Percentiles rank a stretch among this genome's conserved stretches.
phyloP scores from a whole-genome alignment of 2,888 invertebrate genomes.

The Tinea semifulvella region DNA sequence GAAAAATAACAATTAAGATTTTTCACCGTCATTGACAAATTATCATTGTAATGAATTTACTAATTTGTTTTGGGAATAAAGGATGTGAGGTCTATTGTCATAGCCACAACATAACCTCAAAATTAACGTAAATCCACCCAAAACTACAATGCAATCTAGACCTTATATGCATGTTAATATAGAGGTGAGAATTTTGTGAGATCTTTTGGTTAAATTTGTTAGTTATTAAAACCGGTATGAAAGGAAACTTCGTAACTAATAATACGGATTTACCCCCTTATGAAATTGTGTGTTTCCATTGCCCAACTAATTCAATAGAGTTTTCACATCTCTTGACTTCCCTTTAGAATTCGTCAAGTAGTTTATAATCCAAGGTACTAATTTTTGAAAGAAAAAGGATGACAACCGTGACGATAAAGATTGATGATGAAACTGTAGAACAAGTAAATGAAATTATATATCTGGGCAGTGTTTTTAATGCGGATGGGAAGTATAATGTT shows the following conservation, averaged over 20 bases:
- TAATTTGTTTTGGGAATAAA: background rate
- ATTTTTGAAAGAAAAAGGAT: too few relatives aligned
- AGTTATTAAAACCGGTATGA: conserved; percentile 9
- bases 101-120: background rate
- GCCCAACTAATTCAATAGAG: too few relatives aligned
- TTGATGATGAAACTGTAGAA: too few relatives aligned
- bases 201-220: background rate
- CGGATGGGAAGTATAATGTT: too few relatives aligned
- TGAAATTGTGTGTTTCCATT: conserved; percentile 9
- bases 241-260: conserved; percentile 1
- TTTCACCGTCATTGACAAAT: conserved; percentile 4
- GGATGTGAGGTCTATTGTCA: background rate
- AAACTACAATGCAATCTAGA: background rate
- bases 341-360: too few relatives aligned
- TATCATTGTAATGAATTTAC: background rate
- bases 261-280: conserved; percentile 11
- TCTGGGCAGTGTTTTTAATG: too few relatives aligned
- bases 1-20: too few relatives aligned
- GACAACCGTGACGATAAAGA: too few relatives aligned
- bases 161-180: background rate
- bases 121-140: background rate
- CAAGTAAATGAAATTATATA: too few relatives aligned
- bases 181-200: background rate
- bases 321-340: too few relatives aligned
- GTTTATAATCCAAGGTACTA: too few relatives aligned